These are phyloP conservation scores for Leptoclinus maculatus DNA, from an alignment of 2,797 vertebrate species.

Conservation along the genomic window DNA sequence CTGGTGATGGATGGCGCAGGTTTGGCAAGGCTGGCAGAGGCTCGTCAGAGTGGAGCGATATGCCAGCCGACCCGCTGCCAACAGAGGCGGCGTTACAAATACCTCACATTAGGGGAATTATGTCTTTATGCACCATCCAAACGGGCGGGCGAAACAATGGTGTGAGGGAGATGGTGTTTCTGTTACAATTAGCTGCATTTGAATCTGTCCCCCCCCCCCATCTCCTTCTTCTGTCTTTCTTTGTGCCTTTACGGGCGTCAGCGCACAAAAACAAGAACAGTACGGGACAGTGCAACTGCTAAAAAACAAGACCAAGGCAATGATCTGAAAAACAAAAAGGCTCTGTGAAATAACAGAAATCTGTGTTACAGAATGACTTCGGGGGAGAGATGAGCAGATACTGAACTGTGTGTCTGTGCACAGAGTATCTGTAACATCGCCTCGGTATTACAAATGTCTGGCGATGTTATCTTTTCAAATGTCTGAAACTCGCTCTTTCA, in stretches of 20 bases:
- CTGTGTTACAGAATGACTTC: constrained; percentile 52
- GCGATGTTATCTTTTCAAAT: constrained; percentile 56
- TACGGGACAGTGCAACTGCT: constrained; percentile 1
- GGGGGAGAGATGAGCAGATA: constrained; percentile 59
- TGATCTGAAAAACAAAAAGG: constrained; percentile 32
- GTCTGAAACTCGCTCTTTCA: constrained; percentile 34
- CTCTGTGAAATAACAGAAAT: constrained; percentile 43
- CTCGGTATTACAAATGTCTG: constrained; percentile 57
- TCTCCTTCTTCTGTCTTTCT: constrained; percentile 26
- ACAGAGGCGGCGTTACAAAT: constrained; percentile 76
- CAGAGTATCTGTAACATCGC: constrained; percentile 30
- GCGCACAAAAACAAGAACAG: constrained; percentile 36
- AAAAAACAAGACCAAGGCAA: constrained; percentile 29
- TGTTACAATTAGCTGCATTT: constrained; percentile 66
- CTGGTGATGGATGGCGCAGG: constrained; percentile 59
- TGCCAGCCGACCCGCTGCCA: constrained; percentile 65
- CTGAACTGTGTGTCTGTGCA: constrained; percentile 10
- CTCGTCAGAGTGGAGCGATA: constrained; percentile 47
- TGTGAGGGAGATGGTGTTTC: constrained; percentile 58
- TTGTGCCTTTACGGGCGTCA: constrained; percentile 46
- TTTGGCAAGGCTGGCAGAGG: constrained; percentile 56
- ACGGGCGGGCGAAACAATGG: constrained; percentile 62
- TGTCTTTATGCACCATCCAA: constrained; percentile 65
- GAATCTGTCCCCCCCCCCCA: constrained; percentile 57
- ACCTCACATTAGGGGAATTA: constrained; percentile 80